Percentiles rank a stretch among this genome's conserved stretches.
Conservation (phyloP, 2,113 vertebrate species). For the Calidris pygmaea region DNA sequence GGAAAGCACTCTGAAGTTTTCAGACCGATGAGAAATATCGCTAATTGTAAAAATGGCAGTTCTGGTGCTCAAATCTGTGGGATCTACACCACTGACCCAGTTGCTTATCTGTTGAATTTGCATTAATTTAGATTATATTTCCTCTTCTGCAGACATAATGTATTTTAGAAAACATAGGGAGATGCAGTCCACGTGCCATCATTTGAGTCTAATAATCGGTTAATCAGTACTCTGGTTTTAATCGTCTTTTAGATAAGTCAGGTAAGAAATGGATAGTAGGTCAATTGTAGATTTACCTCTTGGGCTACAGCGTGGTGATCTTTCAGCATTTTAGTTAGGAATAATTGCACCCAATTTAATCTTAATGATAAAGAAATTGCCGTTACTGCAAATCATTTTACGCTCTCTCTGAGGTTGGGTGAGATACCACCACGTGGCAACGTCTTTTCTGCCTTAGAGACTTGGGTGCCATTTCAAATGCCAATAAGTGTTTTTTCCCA, state of each 20-base stretch:
- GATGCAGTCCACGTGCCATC: background rate
- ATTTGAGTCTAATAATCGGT: background rate
- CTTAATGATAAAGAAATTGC: background rate
- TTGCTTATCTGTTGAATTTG: background rate
- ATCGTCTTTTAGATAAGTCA: background rate
- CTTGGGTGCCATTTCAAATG: background rate
- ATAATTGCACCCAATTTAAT: background rate
- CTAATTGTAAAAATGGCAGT: constrained; percentile 1
- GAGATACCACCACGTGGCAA: background rate
- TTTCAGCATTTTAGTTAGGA: background rate
- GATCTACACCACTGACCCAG: background rate
- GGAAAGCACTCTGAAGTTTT: background rate
- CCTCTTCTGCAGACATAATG: background rate
- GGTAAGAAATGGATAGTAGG: background rate
- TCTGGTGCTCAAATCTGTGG: background rate
- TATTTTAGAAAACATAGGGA: background rate
- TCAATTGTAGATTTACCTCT: background rate
- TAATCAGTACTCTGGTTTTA: background rate
- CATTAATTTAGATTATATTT: background rate
- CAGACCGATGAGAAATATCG: background rate
- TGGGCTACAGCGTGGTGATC: background rate
- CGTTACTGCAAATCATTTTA: background rate
- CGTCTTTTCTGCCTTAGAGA: background rate
- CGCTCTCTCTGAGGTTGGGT: background rate
- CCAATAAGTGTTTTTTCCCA: background rate